Conservation (phyloP, 2,113 vertebrate species). For the Tetrax tetrax region DNA sequence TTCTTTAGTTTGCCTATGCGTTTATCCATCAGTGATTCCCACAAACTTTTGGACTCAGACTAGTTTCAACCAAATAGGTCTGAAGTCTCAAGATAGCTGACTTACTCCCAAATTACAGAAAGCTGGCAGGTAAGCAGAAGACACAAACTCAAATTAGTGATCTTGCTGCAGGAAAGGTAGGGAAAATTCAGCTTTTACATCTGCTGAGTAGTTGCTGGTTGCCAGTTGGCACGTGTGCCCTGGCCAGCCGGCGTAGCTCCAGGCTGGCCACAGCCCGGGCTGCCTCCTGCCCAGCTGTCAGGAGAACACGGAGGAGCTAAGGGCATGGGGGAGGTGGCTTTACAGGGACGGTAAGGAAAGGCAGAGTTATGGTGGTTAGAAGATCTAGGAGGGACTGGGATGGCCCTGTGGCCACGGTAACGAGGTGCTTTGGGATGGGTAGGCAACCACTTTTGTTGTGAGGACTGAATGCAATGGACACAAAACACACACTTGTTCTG, state of each 20-base stretch:
- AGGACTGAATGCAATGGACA: rapidly evolving
- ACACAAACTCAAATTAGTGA: not conserved
- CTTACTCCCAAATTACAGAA: not conserved
- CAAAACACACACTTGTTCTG: conserved; percentile 6
- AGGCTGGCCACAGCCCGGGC: not conserved
- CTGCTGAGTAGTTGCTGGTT: not conserved
- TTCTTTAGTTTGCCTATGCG: not conserved
- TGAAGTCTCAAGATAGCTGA: not conserved
- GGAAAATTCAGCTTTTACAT: not conserved
- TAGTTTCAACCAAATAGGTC: not conserved
- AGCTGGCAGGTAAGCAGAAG: not conserved
- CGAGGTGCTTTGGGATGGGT: not conserved
- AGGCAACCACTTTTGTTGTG: not conserved
- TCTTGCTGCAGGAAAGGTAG: not conserved
- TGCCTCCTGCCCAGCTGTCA: not conserved
- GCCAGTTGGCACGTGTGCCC: not conserved
- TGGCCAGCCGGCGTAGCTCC: not conserved
- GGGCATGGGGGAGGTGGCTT: not conserved
- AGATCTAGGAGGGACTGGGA: not conserved
- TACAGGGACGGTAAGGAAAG: not conserved
- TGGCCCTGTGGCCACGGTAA: not conserved
- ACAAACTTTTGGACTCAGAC: not conserved
- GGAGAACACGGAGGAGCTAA: rapidly evolving
- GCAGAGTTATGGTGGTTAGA: rapidly evolving
- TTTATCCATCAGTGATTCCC: not conserved